Percentiles rank a stretch among this genome's conserved stretches.
Conservation (phyloP, 2,888 invertebrate genomes). For the Schizotus pectinicornis region DNA sequence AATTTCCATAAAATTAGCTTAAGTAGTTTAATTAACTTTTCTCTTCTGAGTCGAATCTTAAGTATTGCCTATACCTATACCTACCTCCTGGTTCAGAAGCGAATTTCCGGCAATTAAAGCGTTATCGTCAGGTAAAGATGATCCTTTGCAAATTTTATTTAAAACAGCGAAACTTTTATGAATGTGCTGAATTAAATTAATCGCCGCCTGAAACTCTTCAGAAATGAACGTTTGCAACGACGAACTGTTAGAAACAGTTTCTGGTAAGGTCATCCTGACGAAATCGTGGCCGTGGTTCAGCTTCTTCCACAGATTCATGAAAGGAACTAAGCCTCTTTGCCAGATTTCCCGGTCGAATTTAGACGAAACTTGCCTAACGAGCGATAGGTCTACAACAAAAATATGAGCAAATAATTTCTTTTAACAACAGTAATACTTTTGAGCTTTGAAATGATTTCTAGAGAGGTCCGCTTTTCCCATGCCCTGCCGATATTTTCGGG, state of each 20-base stretch:
- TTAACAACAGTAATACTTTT: conserved; percentile 38
- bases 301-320: conserved; percentile 86
- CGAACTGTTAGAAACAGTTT: conserved; percentile 30
- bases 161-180: conserved; percentile 66
- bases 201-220: conserved; percentile 67
- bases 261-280: conserved; percentile 43
- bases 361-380: conserved; percentile 11
- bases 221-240: conserved; percentile 68
- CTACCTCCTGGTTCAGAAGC: conserved; percentile 64
- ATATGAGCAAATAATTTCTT: conserved; percentile 28
- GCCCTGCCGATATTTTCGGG: conserved; percentile 87
- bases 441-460: conserved; percentile 39
- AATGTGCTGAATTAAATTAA: conserved; percentile 66
- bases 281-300: conserved; percentile 64
- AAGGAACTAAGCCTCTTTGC: conserved; percentile 69
- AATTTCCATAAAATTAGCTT: too few relatives aligned
- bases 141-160: conserved; percentile 67
- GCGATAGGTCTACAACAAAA: conserved; percentile 36
- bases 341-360: conserved; percentile 56
- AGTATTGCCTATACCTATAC: background rate
- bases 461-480: conserved; percentile 67
- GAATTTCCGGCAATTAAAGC: conserved; percentile 49
- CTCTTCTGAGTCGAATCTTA: too few relatives aligned
- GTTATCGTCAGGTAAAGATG: conserved; percentile 58
- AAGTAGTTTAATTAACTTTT: too few relatives aligned